Conservation (phyloP, 2,113 vertebrate species). For the Seriola quinqueradiata region DNA sequence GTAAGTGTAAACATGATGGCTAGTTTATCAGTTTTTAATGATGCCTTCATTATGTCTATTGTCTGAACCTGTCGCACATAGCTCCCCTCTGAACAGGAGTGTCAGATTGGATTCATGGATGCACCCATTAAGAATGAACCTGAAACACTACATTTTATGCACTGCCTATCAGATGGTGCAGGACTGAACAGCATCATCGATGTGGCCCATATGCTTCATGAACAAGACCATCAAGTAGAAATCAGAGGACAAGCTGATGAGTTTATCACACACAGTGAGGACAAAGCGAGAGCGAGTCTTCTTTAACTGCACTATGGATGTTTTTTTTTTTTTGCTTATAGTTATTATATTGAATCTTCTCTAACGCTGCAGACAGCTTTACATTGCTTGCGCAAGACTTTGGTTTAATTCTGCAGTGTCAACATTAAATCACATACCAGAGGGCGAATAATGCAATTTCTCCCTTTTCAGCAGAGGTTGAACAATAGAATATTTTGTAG, state of each 20-base stretch:
- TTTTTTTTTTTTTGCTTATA: constrained; percentile 37
- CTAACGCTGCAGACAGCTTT: constrained; percentile 1
- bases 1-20: background rate
- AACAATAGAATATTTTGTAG: constrained; percentile 67
- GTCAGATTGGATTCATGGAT: constrained; percentile 31
- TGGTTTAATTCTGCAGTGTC: constrained; percentile 58
- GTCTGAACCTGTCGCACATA: background rate
- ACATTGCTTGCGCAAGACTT: constrained; percentile 49
- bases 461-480: constrained; percentile 59
- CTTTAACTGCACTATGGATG: background rate
- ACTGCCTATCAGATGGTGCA: background rate
- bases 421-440: constrained; percentile 55
- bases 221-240: constrained; percentile 26
- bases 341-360: constrained; percentile 14
- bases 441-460: constrained; percentile 56
- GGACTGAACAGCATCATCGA: constrained; percentile 8
- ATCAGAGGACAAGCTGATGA: constrained; percentile 12
- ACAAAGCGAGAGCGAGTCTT: background rate
- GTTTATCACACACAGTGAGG: background rate
- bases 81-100: background rate
- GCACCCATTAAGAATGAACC: constrained; percentile 23
- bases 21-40: background rate
- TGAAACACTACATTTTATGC: constrained; percentile 10
- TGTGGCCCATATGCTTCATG: constrained; percentile 10
- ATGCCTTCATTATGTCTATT: constrained; percentile 4